Percentiles rank a stretch among this genome's conserved stretches.
phyloP scores from a whole-genome alignment of 2,797 vertebrate genomes.

The Sebastes steindachneri region DNA sequence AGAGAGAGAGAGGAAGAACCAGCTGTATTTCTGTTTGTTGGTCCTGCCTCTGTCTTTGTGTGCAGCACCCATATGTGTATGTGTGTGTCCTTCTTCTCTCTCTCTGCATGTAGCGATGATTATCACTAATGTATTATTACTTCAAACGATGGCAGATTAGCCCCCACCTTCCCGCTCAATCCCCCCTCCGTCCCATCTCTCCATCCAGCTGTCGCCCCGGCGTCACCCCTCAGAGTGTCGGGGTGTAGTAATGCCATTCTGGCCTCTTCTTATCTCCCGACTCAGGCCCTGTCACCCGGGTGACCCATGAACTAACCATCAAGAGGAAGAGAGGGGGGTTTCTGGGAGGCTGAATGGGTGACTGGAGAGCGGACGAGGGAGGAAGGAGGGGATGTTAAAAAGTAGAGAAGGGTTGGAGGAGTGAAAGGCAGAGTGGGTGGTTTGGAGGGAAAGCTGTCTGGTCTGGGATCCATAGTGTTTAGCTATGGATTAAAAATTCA shows the following conservation, averaged over 20 bases:
- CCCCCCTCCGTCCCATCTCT: conserved; percentile 54
- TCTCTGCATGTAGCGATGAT: conserved; percentile 66
- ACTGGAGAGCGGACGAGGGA: conserved; percentile 6
- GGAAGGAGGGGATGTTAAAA: background rate
- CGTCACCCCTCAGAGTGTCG: conserved; percentile 68
- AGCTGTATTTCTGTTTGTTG: conserved; percentile 63
- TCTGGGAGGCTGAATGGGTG: conserved; percentile 22
- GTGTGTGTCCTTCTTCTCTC: conserved; percentile 40
- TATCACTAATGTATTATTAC: conserved; percentile 76
- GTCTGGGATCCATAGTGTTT: background rate
- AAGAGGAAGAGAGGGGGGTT: conserved; percentile 31
- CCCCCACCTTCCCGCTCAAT: conserved; percentile 51
- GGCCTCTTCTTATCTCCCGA: conserved; percentile 80
- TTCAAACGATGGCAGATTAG: conserved; percentile 78
- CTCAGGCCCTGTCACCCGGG: conserved; percentile 79
- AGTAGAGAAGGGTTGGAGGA: background rate
- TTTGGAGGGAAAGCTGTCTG: conserved; percentile 16
- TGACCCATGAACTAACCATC: conserved; percentile 78
- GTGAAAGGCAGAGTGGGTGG: conserved; percentile 37
- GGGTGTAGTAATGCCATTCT: conserved; percentile 78
- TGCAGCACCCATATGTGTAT: conserved; percentile 20
- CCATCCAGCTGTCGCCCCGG: conserved; percentile 54
- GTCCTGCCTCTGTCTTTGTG: conserved; percentile 57
- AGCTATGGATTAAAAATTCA: background rate
- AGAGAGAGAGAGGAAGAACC: conserved; percentile 66